A percentile compares a stretch with the other conserved stretches of the same genome.
These are phyloP conservation scores for Gisinianus flammeolus DNA, from an alignment of 2,888 invertebrate genomes.

Conservation along the genomic window DNA sequence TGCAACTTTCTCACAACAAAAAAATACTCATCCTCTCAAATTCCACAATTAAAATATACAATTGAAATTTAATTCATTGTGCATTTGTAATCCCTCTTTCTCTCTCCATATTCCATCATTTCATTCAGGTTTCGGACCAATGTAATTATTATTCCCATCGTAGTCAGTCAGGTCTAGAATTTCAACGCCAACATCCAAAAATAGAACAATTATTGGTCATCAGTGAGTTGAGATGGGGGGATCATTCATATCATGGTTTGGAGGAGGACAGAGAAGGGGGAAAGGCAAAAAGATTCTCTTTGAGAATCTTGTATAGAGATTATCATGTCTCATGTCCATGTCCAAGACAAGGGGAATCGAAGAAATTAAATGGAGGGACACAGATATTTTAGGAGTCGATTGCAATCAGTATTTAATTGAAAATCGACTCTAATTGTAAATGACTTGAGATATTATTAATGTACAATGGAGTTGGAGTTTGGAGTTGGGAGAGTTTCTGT, in stretches of 20 bases:
- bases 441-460: neutral
- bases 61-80: neutral
- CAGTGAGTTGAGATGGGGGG: neutral
- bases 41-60: neutral
- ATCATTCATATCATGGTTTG: neutral
- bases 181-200: neutral
- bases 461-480: too few species aligned
- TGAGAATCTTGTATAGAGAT: neutral
- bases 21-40: neutral
- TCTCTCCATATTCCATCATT: neutral
- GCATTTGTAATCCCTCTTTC: too few species aligned
- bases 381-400: neutral
- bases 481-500: too few species aligned
- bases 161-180: conserved; percentile 24
- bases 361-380: neutral
- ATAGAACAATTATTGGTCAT: neutral
- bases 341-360: too few species aligned
- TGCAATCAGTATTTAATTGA: neutral
- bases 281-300: conserved; percentile 2
- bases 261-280: conserved; percentile 7
- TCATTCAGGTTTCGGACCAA: conserved; percentile 4
- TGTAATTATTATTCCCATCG: too few species aligned
- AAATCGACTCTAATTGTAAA: conserved; percentile 2
- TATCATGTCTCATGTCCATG: conserved; percentile 3
- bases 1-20: neutral